These are phyloP conservation scores for Micrastur ruficollis DNA, from an alignment of 2,797 vertebrate species.

Conservation along the genomic window DNA sequence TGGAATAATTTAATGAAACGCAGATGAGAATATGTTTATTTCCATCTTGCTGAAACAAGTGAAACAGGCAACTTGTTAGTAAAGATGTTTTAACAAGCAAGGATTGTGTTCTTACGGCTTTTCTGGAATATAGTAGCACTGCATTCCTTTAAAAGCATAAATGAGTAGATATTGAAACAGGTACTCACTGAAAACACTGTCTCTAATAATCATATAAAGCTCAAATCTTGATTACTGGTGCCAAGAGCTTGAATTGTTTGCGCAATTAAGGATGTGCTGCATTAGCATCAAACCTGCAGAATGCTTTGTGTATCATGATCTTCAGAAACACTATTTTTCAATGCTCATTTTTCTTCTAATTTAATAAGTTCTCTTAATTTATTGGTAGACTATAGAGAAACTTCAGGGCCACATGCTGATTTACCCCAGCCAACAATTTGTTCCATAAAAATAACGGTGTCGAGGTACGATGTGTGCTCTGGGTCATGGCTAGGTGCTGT, in stretches of 20 bases:
- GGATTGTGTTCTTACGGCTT: not conserved
- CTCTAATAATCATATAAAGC: not conserved
- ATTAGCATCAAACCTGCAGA: not conserved
- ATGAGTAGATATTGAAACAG: not conserved
- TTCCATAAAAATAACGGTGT: not conserved
- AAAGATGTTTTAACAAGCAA: conserved; percentile 48
- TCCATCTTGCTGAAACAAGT: conserved; percentile 34
- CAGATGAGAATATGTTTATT: conserved; percentile 69
- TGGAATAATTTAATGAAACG: conserved; percentile 67
- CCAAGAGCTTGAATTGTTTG: not conserved
- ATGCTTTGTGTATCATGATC: fast-evolving
- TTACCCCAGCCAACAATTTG: not conserved
- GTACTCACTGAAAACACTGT: not conserved
- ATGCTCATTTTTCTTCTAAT: not conserved
- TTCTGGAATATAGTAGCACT: not conserved
- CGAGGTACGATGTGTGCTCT: not conserved
- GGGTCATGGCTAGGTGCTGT: not conserved
- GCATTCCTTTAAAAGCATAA: not conserved
- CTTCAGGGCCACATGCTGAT: not conserved
- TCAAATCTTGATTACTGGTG: not conserved
- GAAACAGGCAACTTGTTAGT: conserved; percentile 49
- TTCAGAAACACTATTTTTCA: not conserved
- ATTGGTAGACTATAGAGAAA: not conserved
- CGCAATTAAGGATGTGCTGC: not conserved
- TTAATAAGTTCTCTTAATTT: not conserved